Base-by-base conservation (phyloP, 2,888 invertebrate species). In the Ceratothoa steindachneri region DNA sequence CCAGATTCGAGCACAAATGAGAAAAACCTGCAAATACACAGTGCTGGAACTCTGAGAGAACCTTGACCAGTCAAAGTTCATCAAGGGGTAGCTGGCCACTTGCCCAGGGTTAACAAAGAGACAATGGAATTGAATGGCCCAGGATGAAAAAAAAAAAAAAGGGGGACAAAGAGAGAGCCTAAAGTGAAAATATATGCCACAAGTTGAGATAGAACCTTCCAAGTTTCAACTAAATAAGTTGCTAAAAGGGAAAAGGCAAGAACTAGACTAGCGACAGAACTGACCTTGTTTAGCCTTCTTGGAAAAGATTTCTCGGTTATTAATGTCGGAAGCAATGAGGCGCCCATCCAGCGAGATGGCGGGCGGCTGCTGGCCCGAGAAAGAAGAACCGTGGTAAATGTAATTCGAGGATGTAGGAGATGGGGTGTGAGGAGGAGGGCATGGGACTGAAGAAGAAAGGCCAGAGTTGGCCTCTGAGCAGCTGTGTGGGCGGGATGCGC, bases 241-340 rank as follows among this genome's bases (percentile, higher is more conserved):
- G n/a, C n/a, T n/a, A n/a, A n/a, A n/a, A n/a, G n/a, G n/a, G n/a
- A n/a, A n/a, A n/a, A n/a, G n/a, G n/a, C n/a, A n/a, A n/a, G n/a
- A n/a, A n/a, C n/a, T n/a, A n/a, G n/a, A n/a, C n/a, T n/a, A n/a
- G n/a, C n/a, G 28, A 1, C 12, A 68, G 30, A 12, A 74, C 78
- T 65, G 28, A 76, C 79, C 65, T 55, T 79, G 74, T 30, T 76
- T 74, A 12, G 79, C 79, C 27, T 76, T 41, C n/a, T 74, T 73
- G 9, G 76, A 74, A 69, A 79, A 79, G 69, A 74, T 76, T 41
- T 76, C 74, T 31, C 74, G 65, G 15, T 72, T 70, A 3, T 72
- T 55, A n/a, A 66, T 69, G n/a, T 74, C 70, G 55, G 53, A 41
- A n/a, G 73, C 22, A 53, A 66, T 5, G 66, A 31, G 31, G 19